A percentile compares a stretch with the other conserved stretches of the same genome.
phyloP scores from a whole-genome alignment of 2,113 vertebrate genomes.

The Percopsis transmontana region DNA sequence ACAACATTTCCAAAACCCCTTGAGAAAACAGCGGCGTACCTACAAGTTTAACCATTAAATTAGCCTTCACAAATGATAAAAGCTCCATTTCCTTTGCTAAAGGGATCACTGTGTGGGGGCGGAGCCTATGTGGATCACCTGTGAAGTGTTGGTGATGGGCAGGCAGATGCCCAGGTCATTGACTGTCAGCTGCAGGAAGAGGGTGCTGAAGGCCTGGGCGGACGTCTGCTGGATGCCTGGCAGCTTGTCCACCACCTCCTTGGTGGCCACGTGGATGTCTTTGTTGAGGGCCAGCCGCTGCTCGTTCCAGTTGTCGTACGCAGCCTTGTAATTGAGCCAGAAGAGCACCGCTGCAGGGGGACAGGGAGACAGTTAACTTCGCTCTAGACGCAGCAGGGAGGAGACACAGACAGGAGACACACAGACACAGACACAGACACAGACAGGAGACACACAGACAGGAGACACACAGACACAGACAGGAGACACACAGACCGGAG shows the following conservation, averaged over 20 bases:
- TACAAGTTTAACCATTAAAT: no score
- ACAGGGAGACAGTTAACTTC: not conserved
- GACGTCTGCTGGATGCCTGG: conserved; percentile 97
- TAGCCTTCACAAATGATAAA: no score
- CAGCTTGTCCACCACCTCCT: conserved; percentile 97
- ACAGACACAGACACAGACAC: no score
- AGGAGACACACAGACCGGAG: not conserved
- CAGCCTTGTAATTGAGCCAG: conserved; percentile 99
- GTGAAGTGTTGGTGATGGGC: conserved; percentile 90
- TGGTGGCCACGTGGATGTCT: conserved; percentile 97
- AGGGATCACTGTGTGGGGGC: no score
- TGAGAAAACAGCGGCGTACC: no score
- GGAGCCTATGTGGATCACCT: conserved; percentile 74
- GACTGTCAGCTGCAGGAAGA: conserved; percentile 96
- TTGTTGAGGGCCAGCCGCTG: conserved; percentile 96
- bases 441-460: no score
- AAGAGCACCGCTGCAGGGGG: conserved; percentile 91
- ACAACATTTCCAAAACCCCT: no score
- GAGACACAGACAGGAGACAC: no score
- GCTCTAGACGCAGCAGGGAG: not conserved
- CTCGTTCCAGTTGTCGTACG: conserved; percentile 98
- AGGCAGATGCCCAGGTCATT: conserved; percentile 97
- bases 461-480: no score
- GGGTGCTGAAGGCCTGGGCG: conserved; percentile 95
- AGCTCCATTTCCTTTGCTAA: no score